Evolutionary conservation across 2,797 vertebrate species (phyloP).

Genomic region (Hephaestus fuliginosus): DNA sequence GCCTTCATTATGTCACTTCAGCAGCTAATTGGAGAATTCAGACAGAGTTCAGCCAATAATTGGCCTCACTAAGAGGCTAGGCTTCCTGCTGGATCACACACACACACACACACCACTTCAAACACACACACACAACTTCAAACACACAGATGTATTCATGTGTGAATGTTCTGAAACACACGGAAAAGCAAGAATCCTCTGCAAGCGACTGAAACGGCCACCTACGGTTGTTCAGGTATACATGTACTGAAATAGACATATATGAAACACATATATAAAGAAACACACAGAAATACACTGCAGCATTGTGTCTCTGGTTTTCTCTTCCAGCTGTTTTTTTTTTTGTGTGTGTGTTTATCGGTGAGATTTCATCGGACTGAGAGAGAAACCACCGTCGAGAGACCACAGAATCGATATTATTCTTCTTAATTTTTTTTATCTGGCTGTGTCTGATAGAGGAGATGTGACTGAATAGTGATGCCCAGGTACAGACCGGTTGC

Average conservation of each 20-base stretch:
- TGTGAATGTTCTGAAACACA: neutral
- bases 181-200: neutral
- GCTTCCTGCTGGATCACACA: neutral
- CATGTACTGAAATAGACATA: neutral
- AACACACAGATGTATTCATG: neutral
- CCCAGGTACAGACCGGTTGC: conserved; percentile 58
- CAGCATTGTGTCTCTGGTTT: neutral
- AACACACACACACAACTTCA: no score
- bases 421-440: conserved; percentile 9
- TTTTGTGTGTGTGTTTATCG: neutral
- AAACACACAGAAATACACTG: conserved; percentile 7
- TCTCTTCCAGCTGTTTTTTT: neutral
- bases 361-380: neutral
- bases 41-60: conserved; percentile 44
- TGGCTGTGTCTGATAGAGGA: conserved; percentile 30
- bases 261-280: neutral
- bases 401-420: neutral
- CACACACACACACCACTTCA: neutral
- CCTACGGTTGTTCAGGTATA: neutral
- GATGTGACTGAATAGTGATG: conserved; percentile 17
- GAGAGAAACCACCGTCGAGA: neutral
- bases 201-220: neutral
- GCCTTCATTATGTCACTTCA: conserved; percentile 21
- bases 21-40: conserved; percentile 47
- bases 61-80: conserved; percentile 31